Base-by-base conservation (phyloP, 2,113 vertebrate species). In the Gymnobelideus leadbeateri region DNA sequence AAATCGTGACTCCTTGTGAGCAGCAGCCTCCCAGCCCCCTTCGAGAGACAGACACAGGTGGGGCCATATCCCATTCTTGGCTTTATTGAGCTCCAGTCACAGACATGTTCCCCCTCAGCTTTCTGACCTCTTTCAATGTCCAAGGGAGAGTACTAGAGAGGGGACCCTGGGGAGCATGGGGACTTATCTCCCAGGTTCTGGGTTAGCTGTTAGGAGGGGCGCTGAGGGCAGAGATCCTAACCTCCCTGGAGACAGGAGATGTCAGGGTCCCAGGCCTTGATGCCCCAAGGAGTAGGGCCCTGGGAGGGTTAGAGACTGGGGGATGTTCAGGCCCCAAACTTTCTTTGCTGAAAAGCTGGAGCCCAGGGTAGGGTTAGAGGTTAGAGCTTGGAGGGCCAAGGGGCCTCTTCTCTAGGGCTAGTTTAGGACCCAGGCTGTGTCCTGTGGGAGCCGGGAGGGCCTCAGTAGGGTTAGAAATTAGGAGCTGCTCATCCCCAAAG, bases 271-370 rank as follows among this genome's bases (percentile, higher is more conserved):
- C 25, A 43, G 23, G 5, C 8, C 55, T 54, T 54, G 26, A 25
- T 1, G 21, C 1, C 91, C 43, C 53, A 2, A 46, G 53, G 19
- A 6, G 84, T n/a, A 25, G 84, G 84, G 84, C 10, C 28, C 43
- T 0, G 55, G 94, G 94, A 50, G 43, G 95, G 94, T 97, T 98
- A 97, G 97, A 93, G 10, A 50, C 95, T 89, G 96, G 92, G 51
- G 37, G 53, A 91, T 61, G 68, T 3, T 43, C 49, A 49, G 37
- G 37, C 19, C 68, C 61, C 68, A 77, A 21, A 19, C 68, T 43
- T 31, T 19, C 31, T n/a, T 16, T 43, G 37, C 68, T 77, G 68
- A 77, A 37, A 77, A 77, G 16, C 54, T 52, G 91, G 0, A 0
- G 2, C 24, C 12, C 24, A 7, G 49, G 23, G 2, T 50, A 68